A percentile compares a stretch with the other conserved stretches of the same genome.
Conservation (phyloP, 2,888 invertebrate species). For the Iphiclides podalirius region DNA sequence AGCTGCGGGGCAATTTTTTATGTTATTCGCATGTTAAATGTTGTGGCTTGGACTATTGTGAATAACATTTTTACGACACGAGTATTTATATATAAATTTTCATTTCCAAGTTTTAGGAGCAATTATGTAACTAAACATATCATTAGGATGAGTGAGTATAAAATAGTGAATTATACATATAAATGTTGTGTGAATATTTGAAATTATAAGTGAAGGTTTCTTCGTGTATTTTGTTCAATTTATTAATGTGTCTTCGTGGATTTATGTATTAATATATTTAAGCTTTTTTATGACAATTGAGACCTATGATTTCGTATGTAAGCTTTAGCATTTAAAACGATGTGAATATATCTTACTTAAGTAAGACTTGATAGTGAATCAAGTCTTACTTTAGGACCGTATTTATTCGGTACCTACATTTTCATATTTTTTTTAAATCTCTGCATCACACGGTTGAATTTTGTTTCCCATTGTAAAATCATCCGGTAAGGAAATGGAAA, state of each 20-base stretch:
- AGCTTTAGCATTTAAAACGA: not conserved
- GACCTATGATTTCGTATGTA: not conserved
- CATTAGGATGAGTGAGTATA: constrained; percentile 65
- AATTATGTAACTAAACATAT: constrained; percentile 72
- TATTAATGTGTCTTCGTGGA: not conserved
- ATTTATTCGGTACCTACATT: too few relatives aligned
- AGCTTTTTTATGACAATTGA: not conserved
- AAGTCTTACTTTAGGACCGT: too few relatives aligned
- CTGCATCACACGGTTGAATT: too few relatives aligned
- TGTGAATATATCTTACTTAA: not conserved
- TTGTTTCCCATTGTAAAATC: too few relatives aligned
- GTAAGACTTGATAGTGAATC: too few relatives aligned
- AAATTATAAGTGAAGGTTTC: constrained; percentile 16
- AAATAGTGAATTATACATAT: constrained; percentile 46
- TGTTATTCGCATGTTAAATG: not conserved
- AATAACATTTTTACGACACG: not conserved
- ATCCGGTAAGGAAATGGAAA: not conserved
- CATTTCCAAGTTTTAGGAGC: constrained; percentile 27
- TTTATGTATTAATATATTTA: not conserved
- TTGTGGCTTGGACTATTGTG: not conserved
- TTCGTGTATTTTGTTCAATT: constrained; percentile 1
- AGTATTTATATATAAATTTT: not conserved
- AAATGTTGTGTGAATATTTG: constrained; percentile 49
- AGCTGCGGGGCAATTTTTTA: not conserved
- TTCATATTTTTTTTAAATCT: too few relatives aligned